Percentiles rank a stretch among this genome's conserved stretches.
phyloP scores from a whole-genome alignment of 2,888 invertebrate species.

The Tenthredo mesomela region DNA sequence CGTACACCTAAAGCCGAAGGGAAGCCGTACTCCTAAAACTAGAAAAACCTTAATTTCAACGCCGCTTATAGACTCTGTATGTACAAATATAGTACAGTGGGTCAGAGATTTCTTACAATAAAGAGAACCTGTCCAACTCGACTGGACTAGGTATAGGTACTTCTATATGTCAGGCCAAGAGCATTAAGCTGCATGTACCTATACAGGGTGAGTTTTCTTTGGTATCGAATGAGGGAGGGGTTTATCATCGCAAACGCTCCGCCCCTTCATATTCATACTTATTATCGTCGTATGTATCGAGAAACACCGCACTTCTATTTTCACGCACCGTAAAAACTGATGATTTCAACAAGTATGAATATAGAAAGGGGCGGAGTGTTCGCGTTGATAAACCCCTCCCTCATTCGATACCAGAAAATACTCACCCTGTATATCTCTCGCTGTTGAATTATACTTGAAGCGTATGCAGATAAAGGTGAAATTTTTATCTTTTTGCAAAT shows the following conservation, averaged over 20 bases:
- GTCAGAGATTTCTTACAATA: conserved; percentile 5
- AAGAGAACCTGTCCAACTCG: conserved; percentile 18
- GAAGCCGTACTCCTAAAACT: background rate
- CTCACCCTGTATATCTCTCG: no score
- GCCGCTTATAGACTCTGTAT: conserved; percentile 22
- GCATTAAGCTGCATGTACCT: background rate
- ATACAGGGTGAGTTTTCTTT: no score
- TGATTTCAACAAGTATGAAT: no score
- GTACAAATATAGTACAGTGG: conserved; percentile 35
- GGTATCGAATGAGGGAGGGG: no score
- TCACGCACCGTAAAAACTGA: no score
- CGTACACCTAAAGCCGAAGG: background rate
- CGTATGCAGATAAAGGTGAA: background rate
- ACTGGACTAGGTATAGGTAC: background rate
- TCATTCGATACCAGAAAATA: no score
- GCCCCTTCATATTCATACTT: no score
- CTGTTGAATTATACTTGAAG: background rate
- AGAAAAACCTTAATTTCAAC: conserved; percentile 38
- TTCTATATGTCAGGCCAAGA: background rate
- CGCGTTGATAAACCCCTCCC: no score
- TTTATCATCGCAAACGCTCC: no score
- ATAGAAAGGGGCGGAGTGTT: no score
- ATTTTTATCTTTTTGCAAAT: background rate
- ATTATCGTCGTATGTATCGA: no score
- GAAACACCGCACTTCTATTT: no score